phyloP scores from a whole-genome alignment of 2,113 vertebrate genomes.

The Gnathonemus longibarbis region DNA sequence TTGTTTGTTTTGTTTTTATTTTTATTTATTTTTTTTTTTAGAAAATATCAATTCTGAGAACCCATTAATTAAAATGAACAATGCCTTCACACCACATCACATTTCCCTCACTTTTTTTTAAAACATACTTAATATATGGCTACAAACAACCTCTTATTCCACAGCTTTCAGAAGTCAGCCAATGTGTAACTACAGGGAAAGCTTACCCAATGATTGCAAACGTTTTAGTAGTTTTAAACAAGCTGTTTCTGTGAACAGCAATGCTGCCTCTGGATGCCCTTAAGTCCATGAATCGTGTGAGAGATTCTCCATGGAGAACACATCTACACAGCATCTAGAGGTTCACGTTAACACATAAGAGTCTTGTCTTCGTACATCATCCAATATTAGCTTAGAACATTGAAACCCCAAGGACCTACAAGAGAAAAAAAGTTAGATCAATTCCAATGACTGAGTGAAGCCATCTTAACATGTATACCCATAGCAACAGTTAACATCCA shows the following conservation, averaged over 20 bases:
- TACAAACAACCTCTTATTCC: slow-evolving; percentile 47
- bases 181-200: slow-evolving; percentile 55
- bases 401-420: slow-evolving; percentile 95
- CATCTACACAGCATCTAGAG: slow-evolving; percentile 85
- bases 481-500: neutral
- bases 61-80: slow-evolving; percentile 50
- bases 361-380: slow-evolving; percentile 74
- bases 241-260: slow-evolving; percentile 87
- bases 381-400: slow-evolving; percentile 94
- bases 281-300: slow-evolving; percentile 74
- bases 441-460: neutral
- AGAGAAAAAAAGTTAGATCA: slow-evolving; percentile 40
- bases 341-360: slow-evolving; percentile 96
- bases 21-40: slow-evolving; percentile 20
- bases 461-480: neutral
- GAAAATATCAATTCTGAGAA: slow-evolving; percentile 44
- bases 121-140: slow-evolving; percentile 41
- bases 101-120: slow-evolving; percentile 42
- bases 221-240: slow-evolving; percentile 65
- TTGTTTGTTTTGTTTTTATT: slow-evolving; percentile 10
- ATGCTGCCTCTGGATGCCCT: slow-evolving; percentile 94
- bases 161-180: slow-evolving; percentile 60
- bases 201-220: slow-evolving; percentile 68
- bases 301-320: slow-evolving; percentile 82
- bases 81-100: slow-evolving; percentile 54